Percentiles rank a stretch among this genome's conserved stretches.
These are phyloP conservation scores for Diploptera punctata DNA, from an alignment of 2,888 invertebrate species.

Conservation along the genomic window DNA sequence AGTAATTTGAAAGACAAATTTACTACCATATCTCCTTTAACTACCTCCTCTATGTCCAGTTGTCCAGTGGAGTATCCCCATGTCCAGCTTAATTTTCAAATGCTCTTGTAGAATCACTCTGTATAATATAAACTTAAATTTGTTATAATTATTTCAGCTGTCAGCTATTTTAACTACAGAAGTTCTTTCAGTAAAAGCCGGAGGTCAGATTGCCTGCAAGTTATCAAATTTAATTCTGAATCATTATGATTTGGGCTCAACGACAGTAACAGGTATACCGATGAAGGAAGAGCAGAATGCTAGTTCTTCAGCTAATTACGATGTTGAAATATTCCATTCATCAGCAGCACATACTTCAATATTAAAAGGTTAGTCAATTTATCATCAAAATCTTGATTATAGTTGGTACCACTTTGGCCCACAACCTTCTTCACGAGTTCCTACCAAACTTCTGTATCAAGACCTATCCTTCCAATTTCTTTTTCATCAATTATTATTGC, in stretches of 20 bases:
- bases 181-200: constrained; percentile 75
- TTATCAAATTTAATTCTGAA: constrained; percentile 77
- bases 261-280: constrained; percentile 97
- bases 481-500: no score
- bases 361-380: constrained; percentile 61
- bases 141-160: constrained; percentile 62
- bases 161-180: constrained; percentile 77
- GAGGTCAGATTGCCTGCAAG: constrained; percentile 71
- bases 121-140: no score
- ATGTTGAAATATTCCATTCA: constrained; percentile 95
- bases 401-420: no score
- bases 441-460: background rate
- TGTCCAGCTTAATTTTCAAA: no score
- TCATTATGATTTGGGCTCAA: constrained; percentile 92
- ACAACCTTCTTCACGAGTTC: background rate
- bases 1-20: no score
- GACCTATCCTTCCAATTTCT: constrained; percentile 43
- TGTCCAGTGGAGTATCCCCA: no score
- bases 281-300: constrained; percentile 99
- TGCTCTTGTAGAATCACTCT: no score
- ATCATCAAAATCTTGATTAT: no score
- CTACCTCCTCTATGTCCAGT: no score
- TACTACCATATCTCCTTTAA: no score
- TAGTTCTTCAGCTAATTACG: constrained; percentile 97
- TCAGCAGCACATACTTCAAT: constrained; percentile 84